Base-by-base conservation (phyloP, 2,888 invertebrate genomes). In the Chorisops tibialis region DNA sequence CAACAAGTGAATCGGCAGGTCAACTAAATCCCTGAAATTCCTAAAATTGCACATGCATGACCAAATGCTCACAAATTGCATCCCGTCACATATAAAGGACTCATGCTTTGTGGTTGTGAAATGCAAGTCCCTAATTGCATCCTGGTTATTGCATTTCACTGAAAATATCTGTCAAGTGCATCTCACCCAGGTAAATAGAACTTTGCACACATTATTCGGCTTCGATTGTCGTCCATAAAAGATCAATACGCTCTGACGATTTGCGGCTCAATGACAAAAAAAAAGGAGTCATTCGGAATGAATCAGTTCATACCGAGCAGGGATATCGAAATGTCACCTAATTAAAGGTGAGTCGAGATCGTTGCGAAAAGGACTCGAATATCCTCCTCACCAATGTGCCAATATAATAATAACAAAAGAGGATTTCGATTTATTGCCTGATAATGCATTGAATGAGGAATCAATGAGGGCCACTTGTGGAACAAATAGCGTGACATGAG, bases 111-210 rank as follows among this genome's bases (percentile, higher is more conserved):
- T 30, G 56, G 56, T 45, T 56, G n/a, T n/a, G 43, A 56, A 43
- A 43, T 54, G 39, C 41, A 41, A 54, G 50, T 39, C 52, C 52
- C 39, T 54, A 54, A 54, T 54, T 56, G 45, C 56, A 24, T 56
- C 14, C 51, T 47, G 22, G n/a, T 16, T 22, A 51, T 37, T 54
- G 43, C 56, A 56, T 19, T 45, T 19, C 30, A 56, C 18, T 30
- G 35, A 56, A 56, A 43, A 30, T 45, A 16, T 4, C 43, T 30
- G 18, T 11, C 56, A 43, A 56, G 56, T 56, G 56, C 56, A 56
- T 16, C 30, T 16, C 56, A 24, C 43, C 56, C n/a, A 12, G 56
- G 16, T 24, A 22, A 5, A 54, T 41, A 21, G 43, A 45, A 47
- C n/a, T 47, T 21, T n/a, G 47, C 56, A 37, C 19, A 14, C 30